phyloP scores from a whole-genome alignment of 2,888 invertebrate species.

The Phymatocera aterrima region DNA sequence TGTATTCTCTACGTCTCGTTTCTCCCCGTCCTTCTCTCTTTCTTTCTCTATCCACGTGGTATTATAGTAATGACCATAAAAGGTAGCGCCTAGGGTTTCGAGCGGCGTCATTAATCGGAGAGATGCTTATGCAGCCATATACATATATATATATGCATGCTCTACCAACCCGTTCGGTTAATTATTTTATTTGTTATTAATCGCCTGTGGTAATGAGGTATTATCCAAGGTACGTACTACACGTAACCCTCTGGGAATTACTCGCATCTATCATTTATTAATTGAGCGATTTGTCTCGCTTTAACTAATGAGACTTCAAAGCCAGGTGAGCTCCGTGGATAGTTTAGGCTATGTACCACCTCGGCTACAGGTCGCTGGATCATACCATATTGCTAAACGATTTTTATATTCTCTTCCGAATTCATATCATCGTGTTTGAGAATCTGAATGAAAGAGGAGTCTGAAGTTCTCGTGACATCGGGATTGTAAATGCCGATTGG shows the following conservation, averaged over 20 bases:
- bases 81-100: not conserved
- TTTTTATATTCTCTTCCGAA: no score
- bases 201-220: constrained; percentile 25
- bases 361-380: no score
- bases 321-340: constrained; percentile 18
- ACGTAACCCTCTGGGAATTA: constrained; percentile 52
- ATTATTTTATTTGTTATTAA: constrained; percentile 29
- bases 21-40: no score
- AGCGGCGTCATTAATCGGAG: constrained; percentile 5
- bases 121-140: not conserved
- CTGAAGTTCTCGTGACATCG: no score
- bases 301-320: constrained; percentile 40
- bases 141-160: not conserved
- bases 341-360: not conserved
- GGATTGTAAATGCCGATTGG: no score
- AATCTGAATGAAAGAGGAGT: no score
- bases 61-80: constrained; percentile 22
- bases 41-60: no score
- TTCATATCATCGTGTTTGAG: no score
- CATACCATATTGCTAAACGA: no score
- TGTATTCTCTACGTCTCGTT: not conserved
- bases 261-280: constrained; percentile 63
- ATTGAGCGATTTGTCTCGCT: constrained; percentile 62
- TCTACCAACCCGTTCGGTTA: not conserved
- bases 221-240: constrained; percentile 22